Evolutionary conservation across 2,113 vertebrate species (phyloP).

Genomic region (Lichenostomus cassidix): DNA sequence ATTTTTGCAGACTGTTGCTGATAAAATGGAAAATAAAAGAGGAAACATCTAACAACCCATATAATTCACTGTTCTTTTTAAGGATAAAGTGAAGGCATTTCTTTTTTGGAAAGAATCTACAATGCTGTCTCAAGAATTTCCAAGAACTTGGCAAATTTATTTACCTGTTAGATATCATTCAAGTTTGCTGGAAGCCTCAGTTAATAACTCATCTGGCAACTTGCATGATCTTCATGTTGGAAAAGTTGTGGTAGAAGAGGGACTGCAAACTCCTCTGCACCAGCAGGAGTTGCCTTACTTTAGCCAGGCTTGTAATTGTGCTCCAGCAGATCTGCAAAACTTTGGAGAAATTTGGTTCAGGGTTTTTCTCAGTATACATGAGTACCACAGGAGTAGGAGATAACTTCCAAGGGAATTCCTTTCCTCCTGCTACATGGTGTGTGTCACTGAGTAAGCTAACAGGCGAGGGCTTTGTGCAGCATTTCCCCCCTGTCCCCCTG

Average conservation of each 20-base stretch:
- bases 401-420: no score
- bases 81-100: not conserved
- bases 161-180: not conserved
- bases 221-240: not conserved
- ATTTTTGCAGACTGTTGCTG: not conserved
- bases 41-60: not conserved
- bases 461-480: not conserved
- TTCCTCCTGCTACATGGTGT: accelerated
- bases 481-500: not conserved
- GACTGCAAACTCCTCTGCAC: not conserved
- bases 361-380: not conserved
- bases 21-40: not conserved
- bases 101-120: not conserved
- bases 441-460: not conserved
- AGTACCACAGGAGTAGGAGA: not conserved
- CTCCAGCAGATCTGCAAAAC: not conserved
- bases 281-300: not conserved
- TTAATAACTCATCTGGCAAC: not conserved
- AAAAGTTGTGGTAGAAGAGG: not conserved
- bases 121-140: not conserved
- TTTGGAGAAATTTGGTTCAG: not conserved
- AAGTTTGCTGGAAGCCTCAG: not conserved
- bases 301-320: not conserved
- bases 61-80: not conserved
- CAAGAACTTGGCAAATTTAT: not conserved